A percentile compares a stretch with the other conserved stretches of the same genome.
phyloP scores from a whole-genome alignment of 2,113 vertebrate species.

The Brachyistius frenatus region DNA sequence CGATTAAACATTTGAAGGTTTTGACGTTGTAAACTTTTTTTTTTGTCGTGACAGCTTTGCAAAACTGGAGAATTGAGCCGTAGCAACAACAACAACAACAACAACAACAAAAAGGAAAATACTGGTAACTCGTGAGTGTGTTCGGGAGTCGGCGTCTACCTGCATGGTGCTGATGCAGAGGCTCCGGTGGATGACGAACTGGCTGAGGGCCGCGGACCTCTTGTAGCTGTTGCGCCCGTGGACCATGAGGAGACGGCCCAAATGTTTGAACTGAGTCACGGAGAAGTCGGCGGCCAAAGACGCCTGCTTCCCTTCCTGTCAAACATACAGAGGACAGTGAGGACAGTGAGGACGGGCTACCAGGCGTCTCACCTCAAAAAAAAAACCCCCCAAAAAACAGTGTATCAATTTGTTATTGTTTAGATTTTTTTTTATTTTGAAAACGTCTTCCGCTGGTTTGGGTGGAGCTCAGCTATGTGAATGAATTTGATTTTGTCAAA shows the following conservation, averaged over 20 bases:
- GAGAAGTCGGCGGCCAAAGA: slow-evolving; percentile 97
- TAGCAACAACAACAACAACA: neutral
- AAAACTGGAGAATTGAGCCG: neutral
- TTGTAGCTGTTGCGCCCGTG: slow-evolving; percentile 99
- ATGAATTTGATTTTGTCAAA: too few species aligned
- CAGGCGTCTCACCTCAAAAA: neutral
- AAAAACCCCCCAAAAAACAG: too few species aligned
- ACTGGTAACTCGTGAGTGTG: too few species aligned
- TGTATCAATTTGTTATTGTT: too few species aligned
- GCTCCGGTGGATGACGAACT: slow-evolving; percentile 99
- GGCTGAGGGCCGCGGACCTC: slow-evolving; percentile 95
- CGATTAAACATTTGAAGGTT: too few species aligned
- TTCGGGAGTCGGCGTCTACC: slow-evolving; percentile 78
- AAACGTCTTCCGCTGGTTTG: too few species aligned
- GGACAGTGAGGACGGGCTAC: slow-evolving; percentile 31
- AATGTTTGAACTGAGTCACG: slow-evolving; percentile 96
- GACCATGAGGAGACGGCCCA: slow-evolving; percentile 95
- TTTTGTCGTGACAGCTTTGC: neutral
- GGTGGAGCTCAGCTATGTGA: too few species aligned
- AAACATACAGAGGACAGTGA: slow-evolving; percentile 40
- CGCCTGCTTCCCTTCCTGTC: slow-evolving; percentile 96
- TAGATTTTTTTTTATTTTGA: too few species aligned
- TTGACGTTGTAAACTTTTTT: too few species aligned
- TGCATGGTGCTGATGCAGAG: slow-evolving; percentile 99
- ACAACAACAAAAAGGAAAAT: neutral